Base-by-base conservation (phyloP, 1,140 invertebrate species). In the Calephelis virginiensis region DNA sequence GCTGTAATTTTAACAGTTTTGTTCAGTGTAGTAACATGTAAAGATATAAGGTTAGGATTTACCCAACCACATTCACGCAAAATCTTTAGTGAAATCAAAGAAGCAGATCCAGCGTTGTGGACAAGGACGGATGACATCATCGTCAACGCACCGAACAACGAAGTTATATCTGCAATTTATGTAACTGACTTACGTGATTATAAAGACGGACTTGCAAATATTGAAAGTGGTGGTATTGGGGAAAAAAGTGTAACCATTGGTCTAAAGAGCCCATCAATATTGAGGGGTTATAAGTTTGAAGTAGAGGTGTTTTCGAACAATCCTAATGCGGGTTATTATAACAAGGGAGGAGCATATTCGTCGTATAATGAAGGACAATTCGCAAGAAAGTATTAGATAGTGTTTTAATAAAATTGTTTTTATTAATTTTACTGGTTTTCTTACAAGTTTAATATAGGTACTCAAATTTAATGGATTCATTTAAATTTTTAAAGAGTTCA, bases 261-360 rank as follows among this genome's bases (percentile, higher is more conserved):
- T 8, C 61, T 90, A 13, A 82, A 82, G 38, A 89, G 87, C 73
- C 87, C 87, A 0, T 76, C 75, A 8, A 78, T 89, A 38, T 72
- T 90, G n/a, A 75, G 87, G 61, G 87, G 87, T 8, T 90, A 90
- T 60, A 87, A 81, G 45, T 90, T 90, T 56, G 67, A 77, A 63
- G 78, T 90, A 8, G 85, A 89, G 68, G 86, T 90, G 14, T 89
- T 78, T 56, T 80, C 75, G 0, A 75, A 70, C 37, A 72, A 79
- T 65, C 82, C 79, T 0, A 83, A 71, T 62, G 65, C 63, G 11
- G 63, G 73, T 13, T 81, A 69, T 47, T 78, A 72, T 8, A 81
- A 49, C 46, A 86, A 84, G 69, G 80, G 81, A 10, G 67, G 68
- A 56, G 64, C 65, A 17, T 28, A 67, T 0, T 70, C 69, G 1